A percentile compares a stretch with the other conserved stretches of the same genome.
Conservation (phyloP, 2,113 vertebrate species). For the Psilopsiagon aymara region DNA sequence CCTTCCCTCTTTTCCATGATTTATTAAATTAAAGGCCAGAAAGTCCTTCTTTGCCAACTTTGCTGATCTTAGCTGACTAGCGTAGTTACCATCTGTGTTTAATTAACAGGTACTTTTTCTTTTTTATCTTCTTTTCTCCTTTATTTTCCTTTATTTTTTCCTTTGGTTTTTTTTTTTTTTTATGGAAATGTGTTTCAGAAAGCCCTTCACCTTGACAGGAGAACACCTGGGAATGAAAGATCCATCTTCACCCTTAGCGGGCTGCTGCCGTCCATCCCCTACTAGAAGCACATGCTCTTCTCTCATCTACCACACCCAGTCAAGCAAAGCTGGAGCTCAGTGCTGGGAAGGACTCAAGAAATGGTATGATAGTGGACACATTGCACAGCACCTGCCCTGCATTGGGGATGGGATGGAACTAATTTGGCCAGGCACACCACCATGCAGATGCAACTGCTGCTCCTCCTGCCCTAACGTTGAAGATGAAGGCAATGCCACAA, state of each 20-base stretch:
- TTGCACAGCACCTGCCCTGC: not conserved
- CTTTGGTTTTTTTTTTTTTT: not conserved
- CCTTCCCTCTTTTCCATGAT: not conserved
- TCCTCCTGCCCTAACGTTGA: not conserved
- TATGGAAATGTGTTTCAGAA: not conserved
- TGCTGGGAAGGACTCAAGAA: accelerated
- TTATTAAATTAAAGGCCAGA: not conserved
- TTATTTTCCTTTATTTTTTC: not conserved
- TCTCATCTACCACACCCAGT: not conserved
- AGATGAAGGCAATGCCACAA: not conserved
- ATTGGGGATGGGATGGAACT: not conserved
- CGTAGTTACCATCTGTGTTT: not conserved
- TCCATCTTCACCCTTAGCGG: not conserved
- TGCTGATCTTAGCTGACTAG: not conserved
- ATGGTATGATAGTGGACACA: accelerated
- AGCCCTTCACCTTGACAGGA: not conserved
- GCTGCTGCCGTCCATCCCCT: not conserved
- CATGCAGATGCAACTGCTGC: not conserved
- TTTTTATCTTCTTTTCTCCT: no score
- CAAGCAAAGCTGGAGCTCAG: not conserved
- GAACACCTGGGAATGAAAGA: not conserved
- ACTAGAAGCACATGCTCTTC: not conserved
- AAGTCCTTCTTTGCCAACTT: not conserved
- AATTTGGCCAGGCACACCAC: not conserved
- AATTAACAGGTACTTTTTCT: not conserved